A percentile compares a stretch with the other conserved stretches of the same genome.
Evolutionary conservation across 2,797 vertebrate species (phyloP).

Genomic region (Sebastiscus tertius): DNA sequence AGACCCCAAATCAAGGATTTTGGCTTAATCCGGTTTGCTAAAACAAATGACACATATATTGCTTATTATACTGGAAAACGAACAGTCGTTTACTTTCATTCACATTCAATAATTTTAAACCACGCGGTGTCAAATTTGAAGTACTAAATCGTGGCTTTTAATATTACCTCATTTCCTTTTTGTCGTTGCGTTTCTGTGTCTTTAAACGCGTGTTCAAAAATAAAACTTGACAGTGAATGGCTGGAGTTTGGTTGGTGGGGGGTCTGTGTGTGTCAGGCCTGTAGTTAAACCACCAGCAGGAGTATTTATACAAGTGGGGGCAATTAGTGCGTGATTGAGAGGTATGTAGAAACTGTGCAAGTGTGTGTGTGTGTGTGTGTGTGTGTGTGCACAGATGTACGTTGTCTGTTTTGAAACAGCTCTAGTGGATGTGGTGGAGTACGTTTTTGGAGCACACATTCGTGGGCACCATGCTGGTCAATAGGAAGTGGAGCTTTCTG

Average conservation of each 20-base stretch:
- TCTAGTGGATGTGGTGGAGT: neutral
- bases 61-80: neutral
- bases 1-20: neutral
- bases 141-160: slow-evolving; percentile 1
- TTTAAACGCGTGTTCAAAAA: slow-evolving; percentile 28
- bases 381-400: neutral
- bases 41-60: neutral
- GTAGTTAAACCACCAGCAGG: slow-evolving; percentile 46
- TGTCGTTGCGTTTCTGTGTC: neutral
- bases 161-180: slow-evolving; percentile 20
- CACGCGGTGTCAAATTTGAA: neutral
- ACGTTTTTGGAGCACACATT: neutral
- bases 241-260: neutral
- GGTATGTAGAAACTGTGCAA: slow-evolving; percentile 40
- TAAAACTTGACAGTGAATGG: slow-evolving; percentile 25
- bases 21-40: neutral
- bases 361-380: neutral
- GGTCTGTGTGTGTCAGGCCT: slow-evolving; percentile 43
- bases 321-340: slow-evolving; percentile 64
- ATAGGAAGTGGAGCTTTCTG: neutral
- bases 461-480: neutral
- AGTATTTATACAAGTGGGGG: slow-evolving; percentile 72
- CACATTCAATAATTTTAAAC: slow-evolving; percentile 10
- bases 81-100: neutral
- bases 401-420: slow-evolving; percentile 11